Conservation (phyloP, 2,113 vertebrate genomes). For the Eonycteris spelaea region DNA sequence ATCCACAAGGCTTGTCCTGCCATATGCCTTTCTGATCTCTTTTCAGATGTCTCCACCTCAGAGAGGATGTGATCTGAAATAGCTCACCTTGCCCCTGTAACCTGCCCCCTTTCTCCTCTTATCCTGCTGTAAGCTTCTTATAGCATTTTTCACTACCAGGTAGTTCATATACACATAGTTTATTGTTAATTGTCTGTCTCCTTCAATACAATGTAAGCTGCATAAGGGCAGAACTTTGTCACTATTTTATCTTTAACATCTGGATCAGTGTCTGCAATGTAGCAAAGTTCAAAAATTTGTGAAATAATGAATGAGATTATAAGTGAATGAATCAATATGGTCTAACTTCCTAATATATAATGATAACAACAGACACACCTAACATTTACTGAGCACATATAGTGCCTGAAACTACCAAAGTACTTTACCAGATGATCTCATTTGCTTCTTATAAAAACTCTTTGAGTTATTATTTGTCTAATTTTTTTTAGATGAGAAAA, state of each 20-base stretch:
- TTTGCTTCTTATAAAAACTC: neutral
- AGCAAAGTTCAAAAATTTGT: neutral
- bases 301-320: neutral
- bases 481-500: neutral
- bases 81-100: neutral
- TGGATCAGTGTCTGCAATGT: neutral
- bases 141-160: neutral
- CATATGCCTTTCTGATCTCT: neutral
- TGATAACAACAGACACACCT: neutral
- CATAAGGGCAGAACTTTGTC: neutral
- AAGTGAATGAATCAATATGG: neutral
- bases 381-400: neutral
- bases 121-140: neutral
- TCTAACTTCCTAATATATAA: neutral
- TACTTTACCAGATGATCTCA: neutral
- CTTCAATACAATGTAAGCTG: neutral
- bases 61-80: neutral
- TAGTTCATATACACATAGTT: neutral
- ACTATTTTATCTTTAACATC: slow-evolving; percentile 3
- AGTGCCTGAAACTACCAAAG: neutral
- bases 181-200: neutral
- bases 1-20: neutral
- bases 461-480: neutral
- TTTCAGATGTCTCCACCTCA: neutral
- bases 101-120: neutral